phyloP scores from a whole-genome alignment of 2,888 invertebrate genomes.

The Sussaba pulchella region DNA sequence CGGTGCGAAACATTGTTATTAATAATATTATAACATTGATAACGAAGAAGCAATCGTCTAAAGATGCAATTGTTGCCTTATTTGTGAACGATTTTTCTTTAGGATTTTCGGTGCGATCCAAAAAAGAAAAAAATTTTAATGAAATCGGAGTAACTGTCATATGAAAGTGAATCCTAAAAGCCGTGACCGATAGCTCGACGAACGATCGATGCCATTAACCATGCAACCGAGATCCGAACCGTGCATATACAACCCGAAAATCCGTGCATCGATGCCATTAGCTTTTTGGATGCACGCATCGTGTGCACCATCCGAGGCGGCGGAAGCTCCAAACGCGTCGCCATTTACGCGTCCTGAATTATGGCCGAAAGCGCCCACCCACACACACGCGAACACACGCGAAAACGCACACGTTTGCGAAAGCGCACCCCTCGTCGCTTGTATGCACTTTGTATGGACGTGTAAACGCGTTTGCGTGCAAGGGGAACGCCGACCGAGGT shows the following conservation, averaged over 20 bases:
- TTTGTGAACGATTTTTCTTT: too few relatives aligned
- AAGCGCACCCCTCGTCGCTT: conserved; percentile 18
- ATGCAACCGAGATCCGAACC: conserved; percentile 65
- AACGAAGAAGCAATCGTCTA: too few relatives aligned
- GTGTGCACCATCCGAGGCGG: conserved; percentile 49
- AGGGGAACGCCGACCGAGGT: conserved; percentile 45
- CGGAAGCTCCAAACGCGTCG: conserved; percentile 53
- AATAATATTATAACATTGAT: too few relatives aligned
- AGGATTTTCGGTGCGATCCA: too few relatives aligned
- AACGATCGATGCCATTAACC: conserved; percentile 61
- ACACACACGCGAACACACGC: conserved; percentile 30
- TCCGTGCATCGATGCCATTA: conserved; percentile 64
- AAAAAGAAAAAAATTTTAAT: too few relatives aligned
- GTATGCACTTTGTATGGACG: conserved; percentile 26
- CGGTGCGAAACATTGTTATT: too few relatives aligned
- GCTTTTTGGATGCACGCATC: conserved; percentile 55
- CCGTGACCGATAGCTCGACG: conserved; percentile 65
- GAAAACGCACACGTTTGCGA: conserved; percentile 8
- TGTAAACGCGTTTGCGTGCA: conserved; percentile 61
- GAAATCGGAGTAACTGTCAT: too few relatives aligned
- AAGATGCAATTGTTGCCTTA: too few relatives aligned
- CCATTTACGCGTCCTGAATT: conserved; percentile 75
- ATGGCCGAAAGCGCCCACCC: conserved; percentile 69
- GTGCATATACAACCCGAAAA: conserved; percentile 61
- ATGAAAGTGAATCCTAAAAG: conserved; percentile 20